Conservation (phyloP, 1,140 invertebrate genomes). For the Temnothorax curvispinosus region DNA sequence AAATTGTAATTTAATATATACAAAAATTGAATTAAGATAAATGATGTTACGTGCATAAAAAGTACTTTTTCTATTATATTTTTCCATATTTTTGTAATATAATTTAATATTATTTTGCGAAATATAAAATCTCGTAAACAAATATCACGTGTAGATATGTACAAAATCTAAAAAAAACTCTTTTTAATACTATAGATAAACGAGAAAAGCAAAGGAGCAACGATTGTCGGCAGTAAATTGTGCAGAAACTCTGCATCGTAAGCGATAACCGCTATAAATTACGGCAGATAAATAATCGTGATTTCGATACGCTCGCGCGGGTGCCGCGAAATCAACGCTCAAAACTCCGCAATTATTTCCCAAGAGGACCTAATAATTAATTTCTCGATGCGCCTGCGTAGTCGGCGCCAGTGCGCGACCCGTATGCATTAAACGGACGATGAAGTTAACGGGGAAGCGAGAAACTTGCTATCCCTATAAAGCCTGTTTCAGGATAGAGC, state of each 20-base stretch:
- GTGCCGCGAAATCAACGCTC: constrained; percentile 53
- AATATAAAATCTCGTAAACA: constrained; percentile 12
- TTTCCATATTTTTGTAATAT: neutral
- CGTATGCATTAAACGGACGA: constrained; percentile 57
- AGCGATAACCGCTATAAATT: constrained; percentile 54
- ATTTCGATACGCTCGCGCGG: constrained; percentile 46
- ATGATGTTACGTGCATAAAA: neutral
- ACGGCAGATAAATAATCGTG: constrained; percentile 53
- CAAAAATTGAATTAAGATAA: constrained; percentile 29
- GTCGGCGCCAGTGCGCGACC: constrained; percentile 17
- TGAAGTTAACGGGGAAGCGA: constrained; percentile 51
- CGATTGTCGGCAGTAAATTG: constrained; percentile 43
- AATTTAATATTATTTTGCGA: neutral
- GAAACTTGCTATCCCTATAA: constrained; percentile 48
- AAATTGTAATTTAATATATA: neutral
- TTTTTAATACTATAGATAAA: constrained; percentile 22
- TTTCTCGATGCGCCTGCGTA: constrained; percentile 47
- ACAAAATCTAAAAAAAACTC: neutral
- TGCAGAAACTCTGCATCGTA: neutral
- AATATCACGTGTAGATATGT: neutral
- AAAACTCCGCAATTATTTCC: constrained; percentile 60
- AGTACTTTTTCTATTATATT: neutral
- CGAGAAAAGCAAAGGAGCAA: constrained; percentile 13
- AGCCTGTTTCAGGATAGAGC: constrained; percentile 36
- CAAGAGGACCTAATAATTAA: constrained; percentile 57